These are phyloP conservation scores for Nylanderia fulva DNA, from an alignment of 1,140 invertebrate genomes.

Conservation along the genomic window DNA sequence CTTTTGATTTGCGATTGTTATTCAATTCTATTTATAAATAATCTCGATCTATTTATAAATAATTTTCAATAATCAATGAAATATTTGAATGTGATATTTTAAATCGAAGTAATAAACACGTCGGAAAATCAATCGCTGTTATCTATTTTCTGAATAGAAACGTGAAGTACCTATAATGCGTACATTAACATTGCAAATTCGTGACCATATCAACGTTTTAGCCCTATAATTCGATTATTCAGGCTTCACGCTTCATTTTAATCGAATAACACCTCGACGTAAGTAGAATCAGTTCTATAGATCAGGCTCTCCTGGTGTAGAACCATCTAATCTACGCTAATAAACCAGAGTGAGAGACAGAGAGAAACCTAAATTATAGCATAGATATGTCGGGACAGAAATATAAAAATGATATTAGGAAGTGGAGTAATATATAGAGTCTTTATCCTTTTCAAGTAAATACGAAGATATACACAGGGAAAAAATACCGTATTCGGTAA, in stretches of 20 bases:
- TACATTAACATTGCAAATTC: conserved; percentile 32
- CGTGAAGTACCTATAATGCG: neutral
- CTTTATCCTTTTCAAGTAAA: neutral
- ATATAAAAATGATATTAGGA: neutral
- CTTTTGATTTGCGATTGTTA: neutral
- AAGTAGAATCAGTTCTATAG: neutral
- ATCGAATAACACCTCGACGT: conserved; percentile 1
- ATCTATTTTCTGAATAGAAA: neutral
- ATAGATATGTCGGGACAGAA: neutral
- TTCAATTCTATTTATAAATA: neutral
- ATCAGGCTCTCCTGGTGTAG: neutral
- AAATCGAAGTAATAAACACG: neutral
- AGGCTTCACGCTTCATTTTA: neutral
- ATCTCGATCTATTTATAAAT: neutral
- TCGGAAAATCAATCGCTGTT: conserved; percentile 10
- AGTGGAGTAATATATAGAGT: neutral
- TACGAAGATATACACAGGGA: neutral
- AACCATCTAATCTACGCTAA: neutral
- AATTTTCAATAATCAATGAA: neutral
- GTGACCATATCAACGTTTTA: neutral
- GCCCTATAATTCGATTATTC: conserved; percentile 5
- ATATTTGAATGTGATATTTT: neutral
- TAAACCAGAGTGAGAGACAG: neutral
- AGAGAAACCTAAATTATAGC: neutral
- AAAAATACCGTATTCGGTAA: neutral